Percentiles rank a stretch among this genome's conserved stretches.
These are phyloP conservation scores for Pinctada fucata DNA, from an alignment of 2,888 invertebrate species.

Conservation along the genomic window DNA sequence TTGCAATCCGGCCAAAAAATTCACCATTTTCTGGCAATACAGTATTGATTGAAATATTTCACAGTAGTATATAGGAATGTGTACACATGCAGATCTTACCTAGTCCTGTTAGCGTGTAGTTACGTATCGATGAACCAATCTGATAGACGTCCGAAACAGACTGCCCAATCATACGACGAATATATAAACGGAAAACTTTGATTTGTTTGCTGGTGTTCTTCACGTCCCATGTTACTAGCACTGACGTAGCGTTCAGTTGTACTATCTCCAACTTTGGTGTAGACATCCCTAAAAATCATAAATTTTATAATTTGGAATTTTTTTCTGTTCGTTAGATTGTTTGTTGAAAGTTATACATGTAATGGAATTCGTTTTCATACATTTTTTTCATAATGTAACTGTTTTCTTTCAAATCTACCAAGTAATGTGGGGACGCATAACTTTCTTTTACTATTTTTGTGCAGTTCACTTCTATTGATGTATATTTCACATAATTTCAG, in stretches of 20 bases:
- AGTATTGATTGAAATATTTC: too few species aligned
- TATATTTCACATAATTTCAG: too few species aligned
- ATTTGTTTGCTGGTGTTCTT: not conserved
- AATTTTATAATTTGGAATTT: not conserved
- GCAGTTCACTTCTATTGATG: too few species aligned
- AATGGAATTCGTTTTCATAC: too few species aligned
- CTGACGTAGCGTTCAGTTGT: slow-evolving; percentile 43
- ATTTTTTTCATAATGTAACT: too few species aligned
- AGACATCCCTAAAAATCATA: slow-evolving; percentile 35
- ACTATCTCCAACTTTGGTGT: slow-evolving; percentile 39
- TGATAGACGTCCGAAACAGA: not conserved
- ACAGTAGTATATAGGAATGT: too few species aligned
- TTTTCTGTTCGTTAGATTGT: not conserved
- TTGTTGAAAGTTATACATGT: too few species aligned
- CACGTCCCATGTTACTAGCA: slow-evolving; percentile 44
- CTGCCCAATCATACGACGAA: not conserved
- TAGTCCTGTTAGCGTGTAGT: not conserved
- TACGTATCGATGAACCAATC: not conserved
- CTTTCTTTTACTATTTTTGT: too few species aligned
- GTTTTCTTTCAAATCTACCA: too few species aligned
- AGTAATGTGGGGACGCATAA: too few species aligned
- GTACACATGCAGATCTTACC: not conserved
- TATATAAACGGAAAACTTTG: not conserved
- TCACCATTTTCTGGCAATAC: too few species aligned
- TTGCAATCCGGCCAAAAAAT: too few species aligned